phyloP scores from a whole-genome alignment of 2,113 vertebrate species.

The Carassius auratus region DNA sequence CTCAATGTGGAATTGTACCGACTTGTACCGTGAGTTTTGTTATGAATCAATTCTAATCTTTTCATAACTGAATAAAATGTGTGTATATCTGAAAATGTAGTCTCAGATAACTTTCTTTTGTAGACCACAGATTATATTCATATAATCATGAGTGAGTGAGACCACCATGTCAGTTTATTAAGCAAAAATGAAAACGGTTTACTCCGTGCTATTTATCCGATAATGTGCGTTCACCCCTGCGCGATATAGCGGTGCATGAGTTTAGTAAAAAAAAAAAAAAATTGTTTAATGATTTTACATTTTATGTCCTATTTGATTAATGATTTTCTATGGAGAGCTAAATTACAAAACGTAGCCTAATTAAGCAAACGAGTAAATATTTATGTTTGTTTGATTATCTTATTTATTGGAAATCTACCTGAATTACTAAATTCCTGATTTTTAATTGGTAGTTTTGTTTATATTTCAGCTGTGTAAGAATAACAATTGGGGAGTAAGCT shows the following conservation, averaged over 20 bases:
- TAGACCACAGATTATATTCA: not conserved
- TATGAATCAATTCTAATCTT: slow-evolving; percentile 59
- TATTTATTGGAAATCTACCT: not conserved
- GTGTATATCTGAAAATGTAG: not conserved
- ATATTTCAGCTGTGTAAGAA: not conserved
- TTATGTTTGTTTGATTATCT: too few relatives aligned
- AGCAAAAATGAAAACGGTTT: not conserved
- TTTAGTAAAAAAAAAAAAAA: too few relatives aligned
- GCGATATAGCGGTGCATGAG: not conserved
- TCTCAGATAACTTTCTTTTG: not conserved
- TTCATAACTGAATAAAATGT: slow-evolving; percentile 66
- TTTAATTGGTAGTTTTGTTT: not conserved
- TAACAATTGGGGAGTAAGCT: not conserved
- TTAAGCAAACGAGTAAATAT: too few relatives aligned
- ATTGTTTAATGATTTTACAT: too few relatives aligned
- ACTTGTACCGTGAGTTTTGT: slow-evolving; percentile 64
- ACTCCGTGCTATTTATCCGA: not conserved
- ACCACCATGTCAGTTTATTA: not conserved
- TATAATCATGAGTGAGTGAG: not conserved
- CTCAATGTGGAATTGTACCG: slow-evolving; percentile 56
- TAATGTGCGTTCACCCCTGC: not conserved
- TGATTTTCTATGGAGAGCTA: not conserved
- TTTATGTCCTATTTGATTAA: too few relatives aligned
- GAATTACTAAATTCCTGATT: not conserved
- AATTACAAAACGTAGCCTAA: not conserved